These are phyloP conservation scores for Botia kubotai DNA, from an alignment of 2,797 vertebrate species.

Conservation along the genomic window DNA sequence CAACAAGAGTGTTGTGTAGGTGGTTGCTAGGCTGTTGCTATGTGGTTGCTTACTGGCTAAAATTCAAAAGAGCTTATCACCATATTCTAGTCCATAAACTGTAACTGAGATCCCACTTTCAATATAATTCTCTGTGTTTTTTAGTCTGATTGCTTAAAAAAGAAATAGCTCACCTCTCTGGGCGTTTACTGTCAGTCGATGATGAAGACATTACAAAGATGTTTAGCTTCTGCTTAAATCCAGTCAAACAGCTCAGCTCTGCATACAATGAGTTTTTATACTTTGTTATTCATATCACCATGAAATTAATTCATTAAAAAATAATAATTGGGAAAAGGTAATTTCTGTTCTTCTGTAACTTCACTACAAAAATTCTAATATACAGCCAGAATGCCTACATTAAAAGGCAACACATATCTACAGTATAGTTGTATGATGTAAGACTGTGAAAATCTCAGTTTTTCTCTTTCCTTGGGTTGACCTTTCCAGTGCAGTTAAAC, in stretches of 20 bases:
- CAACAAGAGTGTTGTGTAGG: not conserved
- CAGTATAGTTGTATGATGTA: not conserved
- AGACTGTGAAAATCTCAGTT: not conserved
- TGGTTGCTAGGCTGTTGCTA: not conserved
- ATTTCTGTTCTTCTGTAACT: no score
- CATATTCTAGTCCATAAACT: no score
- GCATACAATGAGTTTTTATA: not conserved
- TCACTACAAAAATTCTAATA: no score
- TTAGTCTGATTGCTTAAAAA: not conserved
- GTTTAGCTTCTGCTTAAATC: not conserved
- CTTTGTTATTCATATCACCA: not conserved
- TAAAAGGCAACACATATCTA: not conserved
- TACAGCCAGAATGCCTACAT: slow-evolving; percentile 64
- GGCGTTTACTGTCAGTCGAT: not conserved
- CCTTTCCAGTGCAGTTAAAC: not conserved
- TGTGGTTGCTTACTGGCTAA: no score
- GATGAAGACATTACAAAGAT: not conserved
- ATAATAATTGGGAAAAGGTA: no score
- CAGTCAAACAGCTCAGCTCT: not conserved
- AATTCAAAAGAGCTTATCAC: no score
- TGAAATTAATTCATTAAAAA: no score
- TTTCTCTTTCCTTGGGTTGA: not conserved
- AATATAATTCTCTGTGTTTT: not conserved
- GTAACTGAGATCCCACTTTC: not conserved
- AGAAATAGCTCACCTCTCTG: not conserved